Conservation (phyloP, 2,797 vertebrate species). For the Sebastes trivittatus region DNA sequence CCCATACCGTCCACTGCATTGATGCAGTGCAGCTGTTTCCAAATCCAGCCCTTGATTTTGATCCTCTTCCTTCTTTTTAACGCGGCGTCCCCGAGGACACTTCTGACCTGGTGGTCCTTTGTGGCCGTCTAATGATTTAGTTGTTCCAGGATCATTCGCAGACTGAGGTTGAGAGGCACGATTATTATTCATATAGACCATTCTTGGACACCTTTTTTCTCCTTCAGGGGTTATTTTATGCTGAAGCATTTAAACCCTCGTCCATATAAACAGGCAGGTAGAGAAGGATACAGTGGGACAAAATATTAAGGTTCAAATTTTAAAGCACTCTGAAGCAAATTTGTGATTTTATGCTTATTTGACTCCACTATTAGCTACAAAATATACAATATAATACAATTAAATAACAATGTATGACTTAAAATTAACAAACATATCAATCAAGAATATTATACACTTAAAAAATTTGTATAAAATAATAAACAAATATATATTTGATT, state of each 20-base stretch:
- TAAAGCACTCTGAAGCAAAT: not conserved
- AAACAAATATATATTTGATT: not conserved
- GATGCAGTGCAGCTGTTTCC: slow-evolving; percentile 82
- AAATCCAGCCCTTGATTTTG: slow-evolving; percentile 83
- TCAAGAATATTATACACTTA: not conserved
- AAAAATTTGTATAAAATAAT: not conserved
- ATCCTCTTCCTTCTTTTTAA: slow-evolving; percentile 67
- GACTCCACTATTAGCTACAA: not conserved
- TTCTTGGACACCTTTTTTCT: not conserved
- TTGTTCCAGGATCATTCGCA: slow-evolving; percentile 34
- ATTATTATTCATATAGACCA: slow-evolving; percentile 1
- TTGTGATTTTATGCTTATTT: not conserved
- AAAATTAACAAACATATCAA: not conserved
- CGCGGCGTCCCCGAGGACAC: slow-evolving; percentile 47
- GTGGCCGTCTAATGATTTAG: slow-evolving; percentile 48
- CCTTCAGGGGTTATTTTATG: not conserved
- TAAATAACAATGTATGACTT: not conserved
- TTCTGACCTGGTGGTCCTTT: slow-evolving; percentile 69
- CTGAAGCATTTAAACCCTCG: slow-evolving; percentile 2
- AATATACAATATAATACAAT: not conserved
- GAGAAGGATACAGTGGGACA: not conserved
- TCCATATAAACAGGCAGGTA: not conserved
- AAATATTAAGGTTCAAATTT: too few species aligned
- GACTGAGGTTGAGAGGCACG: slow-evolving; percentile 14
- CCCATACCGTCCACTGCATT: slow-evolving; percentile 57